Percentiles rank a stretch among this genome's conserved stretches.
Conservation (phyloP, 2,797 vertebrate genomes). For the Lepidocolaptes lacrymiger region DNA sequence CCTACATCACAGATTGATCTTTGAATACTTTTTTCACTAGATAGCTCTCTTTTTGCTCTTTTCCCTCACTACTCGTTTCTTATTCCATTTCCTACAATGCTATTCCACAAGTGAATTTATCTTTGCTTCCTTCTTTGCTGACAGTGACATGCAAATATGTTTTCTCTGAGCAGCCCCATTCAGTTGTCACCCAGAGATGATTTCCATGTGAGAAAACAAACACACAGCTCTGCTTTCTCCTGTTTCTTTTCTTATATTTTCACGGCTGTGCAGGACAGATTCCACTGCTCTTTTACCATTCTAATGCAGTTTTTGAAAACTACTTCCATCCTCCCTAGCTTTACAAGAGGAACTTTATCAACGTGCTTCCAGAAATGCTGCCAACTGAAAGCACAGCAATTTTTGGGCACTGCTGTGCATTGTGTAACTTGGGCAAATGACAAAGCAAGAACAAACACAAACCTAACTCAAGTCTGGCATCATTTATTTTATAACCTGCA, state of each 20-base stretch:
- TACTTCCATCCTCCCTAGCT: background rate
- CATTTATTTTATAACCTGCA: background rate
- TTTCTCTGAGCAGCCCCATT: background rate
- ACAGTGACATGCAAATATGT: background rate
- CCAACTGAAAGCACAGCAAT: background rate
- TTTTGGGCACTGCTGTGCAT: background rate
- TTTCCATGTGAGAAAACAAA: background rate
- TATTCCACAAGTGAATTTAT: background rate
- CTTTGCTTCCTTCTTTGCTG: background rate
- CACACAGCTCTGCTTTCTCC: background rate
- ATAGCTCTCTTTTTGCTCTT: background rate
- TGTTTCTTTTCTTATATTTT: background rate
- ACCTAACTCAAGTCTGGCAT: background rate
- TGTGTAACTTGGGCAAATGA: background rate
- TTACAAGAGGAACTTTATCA: background rate
- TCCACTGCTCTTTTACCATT: background rate
- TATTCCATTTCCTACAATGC: background rate
- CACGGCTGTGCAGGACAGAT: accelerated
- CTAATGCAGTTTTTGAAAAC: background rate
- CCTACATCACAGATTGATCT: background rate
- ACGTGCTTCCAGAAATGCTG: background rate
- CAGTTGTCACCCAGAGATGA: background rate
- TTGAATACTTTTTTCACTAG: background rate
- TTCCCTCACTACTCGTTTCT: background rate
- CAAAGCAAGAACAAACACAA: background rate